Evolutionary conservation across 2,113 vertebrate genomes (phyloP).

Genomic region (Orientallactaga bullata): DNA sequence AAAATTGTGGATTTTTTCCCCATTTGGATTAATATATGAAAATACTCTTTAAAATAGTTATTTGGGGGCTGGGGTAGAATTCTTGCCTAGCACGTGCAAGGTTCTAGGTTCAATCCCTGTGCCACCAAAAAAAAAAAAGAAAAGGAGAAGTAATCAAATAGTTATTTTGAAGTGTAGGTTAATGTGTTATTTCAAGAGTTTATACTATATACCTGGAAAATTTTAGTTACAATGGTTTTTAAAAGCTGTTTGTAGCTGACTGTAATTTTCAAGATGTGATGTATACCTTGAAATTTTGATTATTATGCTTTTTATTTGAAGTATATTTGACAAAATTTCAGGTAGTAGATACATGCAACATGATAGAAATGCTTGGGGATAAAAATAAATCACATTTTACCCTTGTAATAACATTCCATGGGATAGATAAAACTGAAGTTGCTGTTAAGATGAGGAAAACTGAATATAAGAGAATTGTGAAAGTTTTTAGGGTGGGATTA

Average conservation of each 20-base stretch:
- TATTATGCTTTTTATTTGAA: constrained; percentile 19
- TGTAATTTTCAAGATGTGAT: constrained; percentile 10
- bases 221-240: not conserved
- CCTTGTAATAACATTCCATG: not conserved
- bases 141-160: too few species aligned
- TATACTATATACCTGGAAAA: constrained; percentile 21
- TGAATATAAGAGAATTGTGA: not conserved
- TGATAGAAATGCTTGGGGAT: not conserved
- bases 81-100: too few species aligned
- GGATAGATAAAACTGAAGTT: constrained; percentile 7
- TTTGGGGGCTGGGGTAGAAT: too few species aligned
- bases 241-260: constrained; percentile 8
- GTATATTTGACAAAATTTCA: constrained; percentile 38
- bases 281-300: constrained; percentile 50
- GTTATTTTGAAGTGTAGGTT: constrained; percentile 47
- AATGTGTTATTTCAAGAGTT: constrained; percentile 15
- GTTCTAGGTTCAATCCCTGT: too few species aligned
- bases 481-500: not conserved
- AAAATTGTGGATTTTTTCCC: constrained; percentile 31
- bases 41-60: not conserved
- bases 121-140: too few species aligned
- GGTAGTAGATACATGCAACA: not conserved
- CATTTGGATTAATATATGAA: not conserved
- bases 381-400: constrained; percentile 9
- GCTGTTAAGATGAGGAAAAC: not conserved